Percentiles rank a stretch among this genome's conserved stretches.
phyloP scores from a whole-genome alignment of 2,113 vertebrate species.

The Synodontis membranacea region DNA sequence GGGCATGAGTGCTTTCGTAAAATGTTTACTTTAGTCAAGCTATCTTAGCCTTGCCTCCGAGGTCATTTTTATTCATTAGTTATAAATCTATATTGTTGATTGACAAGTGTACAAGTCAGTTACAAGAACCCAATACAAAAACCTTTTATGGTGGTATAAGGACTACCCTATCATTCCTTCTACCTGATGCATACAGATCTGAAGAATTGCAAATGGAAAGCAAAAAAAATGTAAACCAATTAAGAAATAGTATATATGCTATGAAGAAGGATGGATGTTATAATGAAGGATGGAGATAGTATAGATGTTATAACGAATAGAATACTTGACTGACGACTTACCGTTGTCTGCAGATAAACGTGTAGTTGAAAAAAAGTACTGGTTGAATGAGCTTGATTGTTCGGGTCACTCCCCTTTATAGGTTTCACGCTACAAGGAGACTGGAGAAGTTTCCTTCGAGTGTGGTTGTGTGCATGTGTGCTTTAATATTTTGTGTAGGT shows the following conservation, averaged over 20 bases:
- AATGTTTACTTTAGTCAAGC: neutral
- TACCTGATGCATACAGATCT: neutral
- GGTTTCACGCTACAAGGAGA: neutral
- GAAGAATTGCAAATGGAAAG: neutral
- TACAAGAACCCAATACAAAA: neutral
- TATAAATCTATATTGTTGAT: neutral
- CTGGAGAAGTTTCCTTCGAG: too few species aligned
- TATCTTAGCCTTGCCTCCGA: neutral
- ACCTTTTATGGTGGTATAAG: neutral
- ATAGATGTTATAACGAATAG: neutral
- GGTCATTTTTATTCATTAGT: neutral
- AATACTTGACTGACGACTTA: slow-evolving; percentile 30
- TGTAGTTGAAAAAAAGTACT: slow-evolving; percentile 22
- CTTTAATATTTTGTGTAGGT: slow-evolving; percentile 28
- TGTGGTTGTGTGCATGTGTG: slow-evolving; percentile 1
- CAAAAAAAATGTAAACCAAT: neutral
- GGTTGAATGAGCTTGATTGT: slow-evolving; percentile 29
- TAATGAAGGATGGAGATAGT: neutral
- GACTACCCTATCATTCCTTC: neutral
- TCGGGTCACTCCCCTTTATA: slow-evolving; percentile 51
- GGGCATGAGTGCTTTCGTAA: neutral
- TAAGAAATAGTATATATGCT: neutral
- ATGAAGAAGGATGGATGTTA: neutral
- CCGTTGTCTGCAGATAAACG: slow-evolving; percentile 24
- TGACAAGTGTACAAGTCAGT: too few species aligned